Percentiles rank a stretch among this genome's conserved stretches.
Evolutionary conservation across 2,888 invertebrate genomes (phyloP).

Genomic region (Galerucella pusilla): DNA sequence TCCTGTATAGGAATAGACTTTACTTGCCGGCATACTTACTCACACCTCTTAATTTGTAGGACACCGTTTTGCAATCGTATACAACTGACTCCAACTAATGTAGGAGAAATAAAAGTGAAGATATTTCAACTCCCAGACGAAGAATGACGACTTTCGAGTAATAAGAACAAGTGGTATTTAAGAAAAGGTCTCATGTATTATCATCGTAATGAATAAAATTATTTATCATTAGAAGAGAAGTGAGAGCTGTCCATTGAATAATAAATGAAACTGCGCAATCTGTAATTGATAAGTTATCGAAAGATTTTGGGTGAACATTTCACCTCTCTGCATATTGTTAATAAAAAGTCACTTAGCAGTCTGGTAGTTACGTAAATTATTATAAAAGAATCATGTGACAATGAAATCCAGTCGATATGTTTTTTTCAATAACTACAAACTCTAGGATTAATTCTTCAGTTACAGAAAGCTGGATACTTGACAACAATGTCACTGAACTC

Average conservation of each 20-base stretch:
- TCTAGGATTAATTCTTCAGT: not conserved
- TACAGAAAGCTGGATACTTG: no score
- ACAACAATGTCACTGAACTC: no score
- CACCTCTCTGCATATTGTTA: not conserved
- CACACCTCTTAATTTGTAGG: conserved; percentile 20
- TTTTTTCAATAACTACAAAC: no score
- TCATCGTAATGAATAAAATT: conserved; percentile 33
- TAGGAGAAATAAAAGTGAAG: conserved; percentile 41
- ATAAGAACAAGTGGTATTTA: conserved; percentile 53
- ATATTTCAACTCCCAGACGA: conserved; percentile 39
- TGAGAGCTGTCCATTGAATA: conserved; percentile 7
- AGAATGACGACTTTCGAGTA: conserved; percentile 40
- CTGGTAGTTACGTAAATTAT: no score
- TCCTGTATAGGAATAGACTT: not conserved
- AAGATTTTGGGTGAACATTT: not conserved
- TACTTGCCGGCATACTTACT: not conserved
- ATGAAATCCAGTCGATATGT: no score
- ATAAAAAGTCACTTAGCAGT: not conserved
- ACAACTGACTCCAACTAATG: conserved; percentile 15
- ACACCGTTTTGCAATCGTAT: conserved; percentile 15
- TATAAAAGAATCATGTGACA: no score
- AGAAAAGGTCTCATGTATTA: conserved; percentile 44
- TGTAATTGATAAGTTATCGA: not conserved
- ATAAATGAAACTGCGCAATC: conserved; percentile 2
- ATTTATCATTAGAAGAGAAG: conserved; percentile 12